Evolutionary conservation across 2,113 vertebrate genomes (phyloP), one percentile per base, ranked within the genome.

Genomic region (Heterotilapia buettikoferi): DNA sequence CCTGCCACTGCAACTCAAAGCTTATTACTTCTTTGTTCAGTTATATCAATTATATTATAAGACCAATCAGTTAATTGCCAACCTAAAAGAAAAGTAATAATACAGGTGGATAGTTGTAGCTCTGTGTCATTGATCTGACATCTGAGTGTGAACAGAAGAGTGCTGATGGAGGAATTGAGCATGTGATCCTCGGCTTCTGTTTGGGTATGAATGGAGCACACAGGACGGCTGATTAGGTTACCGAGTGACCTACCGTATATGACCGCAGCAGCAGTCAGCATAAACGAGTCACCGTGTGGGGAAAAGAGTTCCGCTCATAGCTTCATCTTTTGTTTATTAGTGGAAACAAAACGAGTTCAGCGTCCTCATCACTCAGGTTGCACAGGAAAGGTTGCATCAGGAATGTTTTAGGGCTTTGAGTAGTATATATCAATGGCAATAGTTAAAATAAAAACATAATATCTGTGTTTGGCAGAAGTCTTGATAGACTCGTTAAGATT

Each of bases 181-280:
- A 95, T 90, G 90, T 90, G 92, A 92, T 89, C 92, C 86, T 24
- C n/a, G 2, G 56, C 68, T 40, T 90, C 52, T 90, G 88, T 94
- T 87, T 73, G 87, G 57, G 86, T 93, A 93, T 93, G 95, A 96
- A 96, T 94, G 90, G 93, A 87, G 93, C 89, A 92, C 90, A 89
- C 73, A 24, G 84, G 47, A 73, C 52, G 84, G 89, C 54, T 78
- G 94, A 96, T 97, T 94, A 85, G 86, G 94, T 97, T 97, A 95
- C 96, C 16, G 52, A 31, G 88, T 2, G 71, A 63, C 73, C 88
- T 96, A 95, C 95, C 95, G 94, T 96, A 96, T 92, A 90, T 86
- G 84, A 91, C 86, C 14, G 45, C 80, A 88, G 47, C 85, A 86
- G n/a, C 82, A 83, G 82, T 90, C 88, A 90, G 52, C n/a, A 9